Evolutionary conservation across 2,888 invertebrate genomes (phyloP).

Genomic region (Gnatocerus cornutus): DNA sequence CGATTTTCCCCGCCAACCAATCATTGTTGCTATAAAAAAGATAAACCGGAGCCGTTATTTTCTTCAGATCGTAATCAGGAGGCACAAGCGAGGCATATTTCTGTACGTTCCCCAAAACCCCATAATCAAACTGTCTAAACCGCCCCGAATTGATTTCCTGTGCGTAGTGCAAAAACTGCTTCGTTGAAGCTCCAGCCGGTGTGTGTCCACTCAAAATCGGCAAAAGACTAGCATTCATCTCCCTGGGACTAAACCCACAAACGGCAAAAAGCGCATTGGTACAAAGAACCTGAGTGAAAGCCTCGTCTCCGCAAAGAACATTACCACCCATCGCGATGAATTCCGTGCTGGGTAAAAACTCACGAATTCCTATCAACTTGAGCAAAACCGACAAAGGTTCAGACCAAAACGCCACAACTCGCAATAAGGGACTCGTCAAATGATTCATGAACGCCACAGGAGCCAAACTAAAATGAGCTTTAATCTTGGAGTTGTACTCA

Average conservation of each 20-base stretch:
- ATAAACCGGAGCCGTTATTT: conserved; percentile 64
- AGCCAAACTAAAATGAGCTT: conserved; percentile 25
- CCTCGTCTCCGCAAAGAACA: conserved; percentile 49
- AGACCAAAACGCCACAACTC: conserved; percentile 57
- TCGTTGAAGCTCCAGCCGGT: conserved; percentile 71
- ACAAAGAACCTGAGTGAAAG: conserved; percentile 58
- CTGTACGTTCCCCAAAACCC: conserved; percentile 56
- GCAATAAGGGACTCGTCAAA: conserved; percentile 62
- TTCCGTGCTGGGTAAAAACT: conserved; percentile 77
- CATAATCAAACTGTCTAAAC: conserved; percentile 75
- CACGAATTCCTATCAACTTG: conserved; percentile 71
- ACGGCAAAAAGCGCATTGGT: conserved; percentile 64
- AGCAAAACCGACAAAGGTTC: conserved; percentile 52
- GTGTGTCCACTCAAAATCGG: conserved; percentile 57
- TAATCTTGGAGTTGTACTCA: conserved; percentile 59
- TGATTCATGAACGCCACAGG: conserved; percentile 36
- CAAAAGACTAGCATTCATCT: conserved; percentile 64
- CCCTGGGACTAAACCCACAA: conserved; percentile 64
- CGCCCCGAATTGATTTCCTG: conserved; percentile 52
- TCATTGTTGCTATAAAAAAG: conserved; percentile 73
- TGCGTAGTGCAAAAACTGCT: conserved; percentile 80
- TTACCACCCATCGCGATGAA: conserved; percentile 68
- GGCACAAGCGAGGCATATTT: conserved; percentile 27
- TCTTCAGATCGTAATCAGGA: conserved; percentile 35
- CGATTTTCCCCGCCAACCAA: conserved; percentile 70